Evolutionary conservation across 2,888 invertebrate species (phyloP), one percentile per base, ranked within the genome.

Genomic region (Polydesmus complanatus): DNA sequence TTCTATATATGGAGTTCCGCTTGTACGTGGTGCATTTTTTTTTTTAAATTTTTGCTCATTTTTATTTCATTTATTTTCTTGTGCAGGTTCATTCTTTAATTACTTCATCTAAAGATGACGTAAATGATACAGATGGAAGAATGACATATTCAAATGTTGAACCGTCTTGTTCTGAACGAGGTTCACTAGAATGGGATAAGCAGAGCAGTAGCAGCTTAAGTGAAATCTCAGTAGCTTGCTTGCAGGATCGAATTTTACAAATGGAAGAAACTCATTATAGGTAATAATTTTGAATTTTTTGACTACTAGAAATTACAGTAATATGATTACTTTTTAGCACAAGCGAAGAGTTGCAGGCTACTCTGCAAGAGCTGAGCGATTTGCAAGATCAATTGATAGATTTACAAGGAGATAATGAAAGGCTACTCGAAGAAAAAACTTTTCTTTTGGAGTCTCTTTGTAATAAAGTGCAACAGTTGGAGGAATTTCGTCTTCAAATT

Each of bases 331-430:
- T 8, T 54, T 21, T 23, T 73, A 90, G 90, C 65, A 92, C 91
- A 62, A 89, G 88, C 72, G 91, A 92, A 74, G 92, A 92, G 74
- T 78, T 92, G 3, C 93, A 94, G 76, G 94, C 94, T 0, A 95
- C 94, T 0, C 78, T 95, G 54, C 93, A 93, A 68, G 94, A 95
- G 75, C 77, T 93, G 64, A 86, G 90, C 11, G 93, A 94, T 73
- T 77, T 94, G 49, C 92, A 94, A 75, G 80, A 86, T 3, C 89
- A 90, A 74, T 78, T 93, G 64, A 84, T 84, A 22, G 91, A 92
- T 71, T 80, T 92, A 2, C 90, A 90, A 72, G 81, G 85, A 2
- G 91, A 92, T 72, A 92, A 92, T 74, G 88, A 90, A 64, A 81
- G 88, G 61, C 78, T 94, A 37, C 81, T 84, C 3, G 91, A 92